Conservation (phyloP, 2,888 invertebrate genomes). For the Amphiduros pacificus region DNA sequence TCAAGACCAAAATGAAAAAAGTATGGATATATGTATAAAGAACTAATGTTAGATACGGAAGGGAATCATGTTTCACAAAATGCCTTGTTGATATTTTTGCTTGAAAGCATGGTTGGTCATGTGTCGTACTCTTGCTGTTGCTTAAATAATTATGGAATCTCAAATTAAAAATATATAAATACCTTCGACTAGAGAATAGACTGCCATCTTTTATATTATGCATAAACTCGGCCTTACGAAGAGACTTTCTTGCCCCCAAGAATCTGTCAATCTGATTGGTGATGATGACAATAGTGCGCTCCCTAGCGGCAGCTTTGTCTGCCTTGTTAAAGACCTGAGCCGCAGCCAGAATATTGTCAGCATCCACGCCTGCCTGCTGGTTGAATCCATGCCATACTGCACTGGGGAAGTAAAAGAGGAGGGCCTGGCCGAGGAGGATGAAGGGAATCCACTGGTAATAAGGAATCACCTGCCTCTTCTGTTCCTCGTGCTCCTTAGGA, state of each 20-base stretch:
- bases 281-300: slow-evolving; percentile 20
- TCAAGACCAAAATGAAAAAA: no score
- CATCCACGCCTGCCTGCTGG: slow-evolving; percentile 26
- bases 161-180: no score
- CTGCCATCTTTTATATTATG: no score
- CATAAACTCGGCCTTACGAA: no score
- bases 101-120: no score
- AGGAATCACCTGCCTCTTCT: slow-evolving; percentile 22
- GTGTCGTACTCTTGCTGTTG: no score
- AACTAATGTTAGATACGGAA: no score
- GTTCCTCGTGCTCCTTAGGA: slow-evolving; percentile 25
- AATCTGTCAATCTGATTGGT: slow-evolving; percentile 31
- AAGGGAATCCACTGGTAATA: slow-evolving; percentile 45
- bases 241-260: slow-evolving; percentile 7
- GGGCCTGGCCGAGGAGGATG: slow-evolving; percentile 50
- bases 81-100: no score
- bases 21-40: no score
- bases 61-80: no score
- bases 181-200: no score
- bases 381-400: slow-evolving; percentile 25
- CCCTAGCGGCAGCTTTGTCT: slow-evolving; percentile 17
- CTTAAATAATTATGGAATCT: no score
- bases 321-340: slow-evolving; percentile 19
- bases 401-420: slow-evolving; percentile 46
- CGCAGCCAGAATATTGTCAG: slow-evolving; percentile 26